Percentiles rank a stretch among this genome's conserved stretches.
Evolutionary conservation across 1,140 invertebrate species (phyloP).

Genomic region (Rhagoletis zephyria): DNA sequence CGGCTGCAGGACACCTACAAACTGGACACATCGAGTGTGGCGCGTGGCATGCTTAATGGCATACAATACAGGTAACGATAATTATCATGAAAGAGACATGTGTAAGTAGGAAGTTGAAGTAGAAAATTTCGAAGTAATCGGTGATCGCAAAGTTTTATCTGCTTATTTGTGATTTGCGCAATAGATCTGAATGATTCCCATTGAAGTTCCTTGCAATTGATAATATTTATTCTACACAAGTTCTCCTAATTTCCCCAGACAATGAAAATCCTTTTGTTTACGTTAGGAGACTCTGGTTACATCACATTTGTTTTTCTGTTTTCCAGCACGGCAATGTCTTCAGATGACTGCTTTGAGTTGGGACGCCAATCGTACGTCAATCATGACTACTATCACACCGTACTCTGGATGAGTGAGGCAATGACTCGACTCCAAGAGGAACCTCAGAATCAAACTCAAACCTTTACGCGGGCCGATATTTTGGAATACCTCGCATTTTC

Average conservation of each 20-base stretch:
- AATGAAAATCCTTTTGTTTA: no score
- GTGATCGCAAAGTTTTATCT: no score
- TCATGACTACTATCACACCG: conserved; percentile 93
- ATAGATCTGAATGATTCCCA: no score
- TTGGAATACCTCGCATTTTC: conserved; percentile 97
- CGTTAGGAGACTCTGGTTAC: background rate
- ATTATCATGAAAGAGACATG: no score
- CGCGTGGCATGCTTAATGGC: conserved; percentile 90
- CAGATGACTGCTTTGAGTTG: conserved; percentile 97
- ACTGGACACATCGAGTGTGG: conserved; percentile 90
- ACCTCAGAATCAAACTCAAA: conserved; percentile 78
- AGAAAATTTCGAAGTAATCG: no score
- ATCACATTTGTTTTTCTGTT: conserved; percentile 10
- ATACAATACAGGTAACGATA: conserved; percentile 83
- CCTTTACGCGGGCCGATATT: conserved; percentile 83
- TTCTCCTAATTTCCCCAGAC: no score
- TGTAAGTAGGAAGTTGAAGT: no score
- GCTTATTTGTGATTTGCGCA: no score
- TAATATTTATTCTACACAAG: no score
- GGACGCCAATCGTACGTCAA: conserved; percentile 95
- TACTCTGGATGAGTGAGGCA: conserved; percentile 96
- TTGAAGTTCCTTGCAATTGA: no score
- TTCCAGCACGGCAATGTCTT: conserved; percentile 78
- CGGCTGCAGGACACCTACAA: conserved; percentile 98
- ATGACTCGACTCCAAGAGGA: conserved; percentile 81